A percentile compares a stretch with the other conserved stretches of the same genome.
These are phyloP conservation scores for Argyra leucocephala DNA, from an alignment of 2,888 invertebrate species.

Conservation along the genomic window DNA sequence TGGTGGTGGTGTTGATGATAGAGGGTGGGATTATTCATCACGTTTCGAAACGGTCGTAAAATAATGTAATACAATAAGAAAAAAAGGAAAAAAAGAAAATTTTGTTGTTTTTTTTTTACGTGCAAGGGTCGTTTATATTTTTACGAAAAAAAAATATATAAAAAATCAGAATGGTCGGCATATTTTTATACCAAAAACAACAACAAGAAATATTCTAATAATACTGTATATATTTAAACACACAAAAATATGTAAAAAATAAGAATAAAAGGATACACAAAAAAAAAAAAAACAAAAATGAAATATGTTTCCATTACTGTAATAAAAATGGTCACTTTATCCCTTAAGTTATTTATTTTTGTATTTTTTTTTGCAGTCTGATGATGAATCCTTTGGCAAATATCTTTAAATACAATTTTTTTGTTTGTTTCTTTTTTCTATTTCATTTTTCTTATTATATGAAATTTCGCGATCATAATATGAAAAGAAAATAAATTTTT, in stretches of 20 bases:
- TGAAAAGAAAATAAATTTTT: too few species aligned
- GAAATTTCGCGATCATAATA: too few species aligned
- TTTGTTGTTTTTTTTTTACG: too few species aligned
- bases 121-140: not conserved
- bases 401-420: too few species aligned
- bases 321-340: conserved; percentile 28
- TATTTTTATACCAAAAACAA: not conserved
- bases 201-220: not conserved
- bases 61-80: not conserved
- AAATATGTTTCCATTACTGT: conserved; percentile 27
- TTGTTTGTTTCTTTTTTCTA: too few species aligned
- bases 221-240: too few species aligned
- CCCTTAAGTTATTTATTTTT: conserved; percentile 23
- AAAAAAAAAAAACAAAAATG: conserved; percentile 14
- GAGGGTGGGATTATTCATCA: conserved; percentile 2
- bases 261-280: too few species aligned
- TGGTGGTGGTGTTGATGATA: not conserved
- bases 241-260: too few species aligned
- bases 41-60: not conserved
- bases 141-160: not conserved
- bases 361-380: not conserved
- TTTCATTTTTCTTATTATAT: too few species aligned
- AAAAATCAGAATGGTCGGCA: not conserved
- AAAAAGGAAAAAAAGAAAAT: too few species aligned
- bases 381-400: too few species aligned